These are phyloP conservation scores for Scolanthus callimorphus DNA, from an alignment of 92 coral and sea anemone genomes.

Conservation along the genomic window DNA sequence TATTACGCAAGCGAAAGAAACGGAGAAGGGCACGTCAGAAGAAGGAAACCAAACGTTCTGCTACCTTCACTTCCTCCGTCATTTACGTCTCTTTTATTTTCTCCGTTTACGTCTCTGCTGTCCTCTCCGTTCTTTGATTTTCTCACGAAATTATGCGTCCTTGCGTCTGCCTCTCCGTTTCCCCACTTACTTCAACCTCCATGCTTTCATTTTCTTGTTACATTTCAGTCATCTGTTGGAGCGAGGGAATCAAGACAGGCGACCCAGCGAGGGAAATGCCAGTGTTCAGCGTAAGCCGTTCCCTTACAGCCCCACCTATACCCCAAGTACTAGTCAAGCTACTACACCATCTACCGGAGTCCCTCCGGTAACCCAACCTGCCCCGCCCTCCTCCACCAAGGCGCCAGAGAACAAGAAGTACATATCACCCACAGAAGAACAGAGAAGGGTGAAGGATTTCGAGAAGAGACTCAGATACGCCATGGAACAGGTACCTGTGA, in stretches of 20 bases:
- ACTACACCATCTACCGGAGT: slow-evolving; percentile 10
- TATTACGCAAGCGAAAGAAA: too few relatives aligned
- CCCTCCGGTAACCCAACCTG: slow-evolving; percentile 1
- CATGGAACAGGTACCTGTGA: slow-evolving; percentile 73
- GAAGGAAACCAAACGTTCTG: too few relatives aligned
- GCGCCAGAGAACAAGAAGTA: slow-evolving; percentile 18
- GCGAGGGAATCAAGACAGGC: slow-evolving; percentile 44
- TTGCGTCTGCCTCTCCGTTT: too few relatives aligned
- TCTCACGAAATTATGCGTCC: too few relatives aligned
- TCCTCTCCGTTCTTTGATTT: too few relatives aligned
- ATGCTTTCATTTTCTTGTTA: too few relatives aligned
- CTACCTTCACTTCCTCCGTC: too few relatives aligned
- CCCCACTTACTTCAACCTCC: too few relatives aligned
- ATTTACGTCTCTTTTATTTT: too few relatives aligned
- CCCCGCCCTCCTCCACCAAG: slow-evolving; percentile 7
- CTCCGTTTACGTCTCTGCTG: too few relatives aligned
- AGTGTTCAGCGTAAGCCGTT: slow-evolving; percentile 23
- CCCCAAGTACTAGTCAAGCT: not conserved
- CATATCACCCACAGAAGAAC: slow-evolving; percentile 69
- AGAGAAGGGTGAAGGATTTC: slow-evolving; percentile 75
- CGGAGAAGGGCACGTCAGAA: too few relatives aligned
- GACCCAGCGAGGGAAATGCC: slow-evolving; percentile 6
- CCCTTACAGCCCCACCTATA: slow-evolving; percentile 7
- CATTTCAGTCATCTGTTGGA: slow-evolving; percentile 60
- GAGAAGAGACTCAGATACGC: slow-evolving; percentile 92